Conservation (phyloP, 2,113 vertebrate species). For the Tauraco erythrolophus region DNA sequence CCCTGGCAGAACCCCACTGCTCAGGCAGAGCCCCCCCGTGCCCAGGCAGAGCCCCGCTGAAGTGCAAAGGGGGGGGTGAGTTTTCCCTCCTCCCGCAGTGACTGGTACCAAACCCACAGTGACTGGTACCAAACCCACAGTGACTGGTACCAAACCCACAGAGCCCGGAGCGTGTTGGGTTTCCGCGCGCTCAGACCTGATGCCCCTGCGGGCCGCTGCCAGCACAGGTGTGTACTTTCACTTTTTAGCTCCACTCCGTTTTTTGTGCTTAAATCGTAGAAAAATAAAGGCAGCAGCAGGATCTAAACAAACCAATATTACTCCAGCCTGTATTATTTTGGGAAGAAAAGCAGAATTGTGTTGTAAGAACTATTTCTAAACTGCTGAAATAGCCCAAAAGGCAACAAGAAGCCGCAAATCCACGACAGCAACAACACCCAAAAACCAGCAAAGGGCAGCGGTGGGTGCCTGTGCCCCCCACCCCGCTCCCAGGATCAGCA, state of each 20-base stretch:
- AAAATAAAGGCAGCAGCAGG: neutral
- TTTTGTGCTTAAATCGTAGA: neutral
- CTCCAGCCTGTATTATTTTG: neutral
- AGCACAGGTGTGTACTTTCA: no score
- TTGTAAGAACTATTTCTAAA: neutral
- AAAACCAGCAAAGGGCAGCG: rapidly evolving
- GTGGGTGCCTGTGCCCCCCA: neutral
- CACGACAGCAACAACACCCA: rapidly evolving
- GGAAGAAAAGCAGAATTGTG: neutral
- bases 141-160: neutral
- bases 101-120: no score
- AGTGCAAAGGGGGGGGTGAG: no score
- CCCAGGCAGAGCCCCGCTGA: no score
- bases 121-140: no score
- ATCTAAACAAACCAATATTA: rapidly evolving
- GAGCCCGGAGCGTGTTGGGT: rapidly evolving
- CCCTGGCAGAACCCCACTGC: no score
- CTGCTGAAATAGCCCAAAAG: neutral
- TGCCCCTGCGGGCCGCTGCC: rapidly evolving
- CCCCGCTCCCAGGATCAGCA: neutral
- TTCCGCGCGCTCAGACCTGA: no score
- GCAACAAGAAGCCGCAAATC: neutral
- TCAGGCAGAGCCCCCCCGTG: no score
- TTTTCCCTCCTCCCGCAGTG: no score
- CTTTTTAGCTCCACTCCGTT: rapidly evolving